Evolutionary conservation across 2,888 invertebrate species (phyloP).

Genomic region (Alviniconcha strummeri): DNA sequence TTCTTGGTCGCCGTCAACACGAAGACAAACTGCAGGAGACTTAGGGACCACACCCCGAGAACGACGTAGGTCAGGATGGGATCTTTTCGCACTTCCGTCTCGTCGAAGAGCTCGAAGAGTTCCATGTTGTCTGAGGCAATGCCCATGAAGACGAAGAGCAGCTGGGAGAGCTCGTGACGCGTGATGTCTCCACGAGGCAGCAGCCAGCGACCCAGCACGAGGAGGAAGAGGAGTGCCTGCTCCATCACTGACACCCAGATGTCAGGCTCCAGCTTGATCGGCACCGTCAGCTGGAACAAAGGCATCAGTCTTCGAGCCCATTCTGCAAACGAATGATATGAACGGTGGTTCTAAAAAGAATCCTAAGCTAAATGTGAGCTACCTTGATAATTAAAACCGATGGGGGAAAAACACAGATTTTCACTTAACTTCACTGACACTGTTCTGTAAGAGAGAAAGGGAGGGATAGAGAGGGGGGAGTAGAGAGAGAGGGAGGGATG

Average conservation of each 20-base stretch:
- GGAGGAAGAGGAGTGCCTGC: conserved; percentile 61
- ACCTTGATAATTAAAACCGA: too few relatives aligned
- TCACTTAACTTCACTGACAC: too few relatives aligned
- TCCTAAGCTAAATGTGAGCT: too few relatives aligned
- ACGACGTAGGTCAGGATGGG: conserved; percentile 60
- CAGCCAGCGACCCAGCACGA: conserved; percentile 65
- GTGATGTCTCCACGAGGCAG: conserved; percentile 65
- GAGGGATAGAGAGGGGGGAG: too few relatives aligned
- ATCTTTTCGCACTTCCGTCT: conserved; percentile 56
- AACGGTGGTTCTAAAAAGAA: too few relatives aligned
- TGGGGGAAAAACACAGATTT: too few relatives aligned
- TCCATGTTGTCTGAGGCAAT: conserved; percentile 70
- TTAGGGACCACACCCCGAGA: conserved; percentile 68
- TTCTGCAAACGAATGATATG: too few relatives aligned
- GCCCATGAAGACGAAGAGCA: conserved; percentile 72
- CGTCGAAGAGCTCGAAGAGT: conserved; percentile 63
- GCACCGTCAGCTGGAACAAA: conserved; percentile 45
- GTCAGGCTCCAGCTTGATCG: conserved; percentile 49
- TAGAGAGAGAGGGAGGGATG: too few relatives aligned
- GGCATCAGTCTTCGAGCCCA: too few relatives aligned
- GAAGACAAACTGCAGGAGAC: conserved; percentile 70
- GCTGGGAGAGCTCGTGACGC: conserved; percentile 71
- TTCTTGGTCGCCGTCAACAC: conserved; percentile 68
- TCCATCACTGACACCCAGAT: conserved; percentile 61
- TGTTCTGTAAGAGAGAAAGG: too few relatives aligned